Evolutionary conservation across 2,888 invertebrate species (phyloP).

Genomic region (Eupithecia vulgata): DNA sequence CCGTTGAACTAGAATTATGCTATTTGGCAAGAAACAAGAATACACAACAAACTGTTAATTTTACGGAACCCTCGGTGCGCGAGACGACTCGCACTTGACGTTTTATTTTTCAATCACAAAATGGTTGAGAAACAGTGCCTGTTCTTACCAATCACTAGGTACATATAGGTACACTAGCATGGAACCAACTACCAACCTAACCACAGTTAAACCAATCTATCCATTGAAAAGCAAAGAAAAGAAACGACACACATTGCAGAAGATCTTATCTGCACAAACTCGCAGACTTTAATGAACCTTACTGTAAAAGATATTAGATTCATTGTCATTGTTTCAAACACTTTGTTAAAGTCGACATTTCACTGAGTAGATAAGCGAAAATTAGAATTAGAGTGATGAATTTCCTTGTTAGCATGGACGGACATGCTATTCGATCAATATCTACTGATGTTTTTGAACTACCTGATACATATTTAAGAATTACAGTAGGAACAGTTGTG

Average conservation of each 20-base stretch:
- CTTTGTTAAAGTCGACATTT: constrained; percentile 3
- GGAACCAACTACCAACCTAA: constrained; percentile 6
- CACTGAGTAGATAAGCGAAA: constrained; percentile 19
- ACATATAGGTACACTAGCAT: not conserved
- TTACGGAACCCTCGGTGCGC: no score
- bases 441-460: not conserved
- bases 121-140: constrained; percentile 23
- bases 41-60: no score
- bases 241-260: not conserved
- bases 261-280: constrained; percentile 9
- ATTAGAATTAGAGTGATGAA: constrained; percentile 19
- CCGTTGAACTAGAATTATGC: no score
- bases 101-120: not conserved
- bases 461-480: not conserved
- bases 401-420: not conserved
- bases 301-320: not conserved
- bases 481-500: not conserved
- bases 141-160: not conserved
- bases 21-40: no score
- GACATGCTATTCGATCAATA: not conserved
- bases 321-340: not conserved
- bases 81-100: no score
- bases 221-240: constrained; percentile 47
- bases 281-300: constrained; percentile 18
- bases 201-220: constrained; percentile 41